Base-by-base conservation (phyloP, 2,888 invertebrate species). In the Lissocephala sabroskyi region DNA sequence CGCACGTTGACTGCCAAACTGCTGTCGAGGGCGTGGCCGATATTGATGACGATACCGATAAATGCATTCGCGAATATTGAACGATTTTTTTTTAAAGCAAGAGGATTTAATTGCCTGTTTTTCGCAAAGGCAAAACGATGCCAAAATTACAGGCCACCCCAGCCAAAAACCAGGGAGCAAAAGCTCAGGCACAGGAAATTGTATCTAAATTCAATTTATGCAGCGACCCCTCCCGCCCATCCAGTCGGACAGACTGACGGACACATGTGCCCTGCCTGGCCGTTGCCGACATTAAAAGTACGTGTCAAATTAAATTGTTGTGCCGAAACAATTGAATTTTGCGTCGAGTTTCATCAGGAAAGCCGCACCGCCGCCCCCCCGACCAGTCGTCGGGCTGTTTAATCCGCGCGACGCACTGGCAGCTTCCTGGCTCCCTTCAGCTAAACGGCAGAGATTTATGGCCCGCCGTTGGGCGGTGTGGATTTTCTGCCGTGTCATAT, bases 171-270 rank as follows among this genome's bases (percentile, higher is more conserved):
- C 26, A 26, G 9, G n/a, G 30, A 10, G 33, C 6, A 9, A 35
- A 16, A 16, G 16, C 3, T 16, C 2, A 16, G 14, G 41, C 56
- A 71, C 68, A 63, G 79, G 68, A 78, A 78, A 68, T 78, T 78
- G 68, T 68, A 68, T 68, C 79, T 78, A 75, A 68, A 68, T 68
- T 68, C 73, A 68, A 68, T 68, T 68, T 68, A 71, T 75, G 76
- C 50, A 52, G 49, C 33, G 28, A 56, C 49, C 52, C 52, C 61
- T 47, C 52, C 45, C 49, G 18, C 26, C 18, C 19, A 19, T 30
- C 14, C 9, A 36, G 43, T 51, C 37, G 49, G 35, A 35, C 13
- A 16, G 14, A 35, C 35, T 76, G n/a, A n/a, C n/a, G n/a, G n/a
- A n/a, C n/a, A n/a, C n/a, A n/a, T n/a, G n/a, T n/a, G n/a, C n/a